Evolutionary conservation across 2,888 invertebrate species (phyloP).

Genomic region (Harmothoe impar): DNA sequence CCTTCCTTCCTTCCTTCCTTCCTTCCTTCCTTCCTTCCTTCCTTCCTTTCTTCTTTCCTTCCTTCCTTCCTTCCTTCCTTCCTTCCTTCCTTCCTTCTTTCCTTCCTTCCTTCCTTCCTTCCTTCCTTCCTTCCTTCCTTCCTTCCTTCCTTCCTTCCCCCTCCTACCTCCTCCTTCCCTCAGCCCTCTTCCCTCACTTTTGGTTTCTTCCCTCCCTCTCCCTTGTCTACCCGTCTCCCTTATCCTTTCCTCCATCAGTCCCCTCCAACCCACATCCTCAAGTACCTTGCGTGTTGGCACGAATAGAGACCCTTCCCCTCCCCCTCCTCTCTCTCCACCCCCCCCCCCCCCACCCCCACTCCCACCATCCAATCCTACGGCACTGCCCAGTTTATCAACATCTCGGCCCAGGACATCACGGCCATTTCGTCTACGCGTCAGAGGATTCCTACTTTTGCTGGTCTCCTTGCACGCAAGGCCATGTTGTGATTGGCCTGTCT

Average conservation of each 20-base stretch:
- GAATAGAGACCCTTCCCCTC: too few relatives aligned
- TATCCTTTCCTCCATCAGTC: not conserved
- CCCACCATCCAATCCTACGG: not conserved
- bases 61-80: too few relatives aligned
- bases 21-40: too few relatives aligned
- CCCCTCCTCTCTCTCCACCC: not conserved
- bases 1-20: too few relatives aligned
- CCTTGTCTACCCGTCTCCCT: not conserved
- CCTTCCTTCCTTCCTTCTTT: too few relatives aligned
- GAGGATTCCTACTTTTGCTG: conserved; percentile 57
- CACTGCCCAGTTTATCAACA: conserved; percentile 27
- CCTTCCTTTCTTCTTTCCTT: too few relatives aligned
- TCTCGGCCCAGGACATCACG: conserved; percentile 24
- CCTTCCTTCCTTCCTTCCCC: not conserved
- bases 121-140: too few relatives aligned
- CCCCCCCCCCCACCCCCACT: not conserved
- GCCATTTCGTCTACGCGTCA: conserved; percentile 53
- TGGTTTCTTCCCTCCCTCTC: too few relatives aligned
- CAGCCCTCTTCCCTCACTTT: not conserved
- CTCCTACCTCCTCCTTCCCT: not conserved
- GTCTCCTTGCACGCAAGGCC: conserved; percentile 52
- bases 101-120: too few relatives aligned
- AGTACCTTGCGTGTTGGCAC: not conserved
- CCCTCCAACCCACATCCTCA: not conserved
- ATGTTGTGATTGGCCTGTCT: conserved; percentile 49